Conservation (phyloP, 2,888 invertebrate species). For the Nomada goodeniana region DNA sequence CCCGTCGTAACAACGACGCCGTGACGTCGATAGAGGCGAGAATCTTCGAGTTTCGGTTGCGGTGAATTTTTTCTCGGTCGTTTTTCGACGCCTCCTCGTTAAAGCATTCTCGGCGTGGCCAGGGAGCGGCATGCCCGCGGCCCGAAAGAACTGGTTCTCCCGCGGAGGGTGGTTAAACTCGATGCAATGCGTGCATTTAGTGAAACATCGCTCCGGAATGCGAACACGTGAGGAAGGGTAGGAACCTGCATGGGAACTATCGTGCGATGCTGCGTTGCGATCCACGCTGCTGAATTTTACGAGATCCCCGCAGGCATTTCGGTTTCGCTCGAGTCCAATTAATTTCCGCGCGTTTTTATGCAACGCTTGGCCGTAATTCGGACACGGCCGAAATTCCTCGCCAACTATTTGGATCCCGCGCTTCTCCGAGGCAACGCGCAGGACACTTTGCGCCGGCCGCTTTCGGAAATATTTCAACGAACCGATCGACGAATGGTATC, state of each 20-base stretch:
- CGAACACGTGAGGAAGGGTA: constrained; percentile 70
- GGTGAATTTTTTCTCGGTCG: constrained; percentile 57
- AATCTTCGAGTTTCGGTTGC: constrained; percentile 54
- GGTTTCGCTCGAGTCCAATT: background rate
- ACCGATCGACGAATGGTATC: background rate
- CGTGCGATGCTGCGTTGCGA: constrained; percentile 37
- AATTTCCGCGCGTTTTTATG: background rate
- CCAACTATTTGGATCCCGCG: background rate
- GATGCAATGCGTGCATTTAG: constrained; percentile 78
- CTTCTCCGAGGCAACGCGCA: background rate
- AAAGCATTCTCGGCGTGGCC: constrained; percentile 51
- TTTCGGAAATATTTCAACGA: too few relatives aligned
- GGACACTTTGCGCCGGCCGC: background rate
- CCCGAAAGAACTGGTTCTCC: constrained; percentile 78
- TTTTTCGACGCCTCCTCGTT: constrained; percentile 61
- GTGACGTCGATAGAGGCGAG: constrained; percentile 22
- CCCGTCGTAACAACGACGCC: constrained; percentile 11
- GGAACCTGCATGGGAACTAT: constrained; percentile 60
- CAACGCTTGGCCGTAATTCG: background rate
- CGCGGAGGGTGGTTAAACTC: constrained; percentile 77
- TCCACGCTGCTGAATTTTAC: constrained; percentile 45
- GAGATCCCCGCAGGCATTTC: constrained; percentile 19
- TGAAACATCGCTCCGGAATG: constrained; percentile 74
- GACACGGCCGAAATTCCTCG: background rate
- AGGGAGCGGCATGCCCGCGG: constrained; percentile 47